Base-by-base conservation (phyloP, 92 coral and sea anemone genomes). In the Phymanthus crucifer region DNA sequence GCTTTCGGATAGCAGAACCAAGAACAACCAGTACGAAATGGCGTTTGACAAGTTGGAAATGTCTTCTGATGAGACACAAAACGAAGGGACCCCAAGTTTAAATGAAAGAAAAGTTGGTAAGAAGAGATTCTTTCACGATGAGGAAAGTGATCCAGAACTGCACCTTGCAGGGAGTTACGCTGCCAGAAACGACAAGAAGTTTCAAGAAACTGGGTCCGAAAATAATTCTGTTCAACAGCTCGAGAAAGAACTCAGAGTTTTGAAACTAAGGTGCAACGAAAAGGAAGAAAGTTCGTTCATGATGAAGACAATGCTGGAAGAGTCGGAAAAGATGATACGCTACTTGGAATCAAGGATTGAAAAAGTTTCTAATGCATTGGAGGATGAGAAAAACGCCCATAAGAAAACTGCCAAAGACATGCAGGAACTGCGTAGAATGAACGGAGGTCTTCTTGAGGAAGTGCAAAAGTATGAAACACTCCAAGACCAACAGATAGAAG, bases 351-450 rank as follows among this genome's bases (percentile, higher is more conserved):
- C 78, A 11, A 77, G 73, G 40, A 68, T 86, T n/a, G 77, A 74
- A 56, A 84, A 85, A 40, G 83, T 89, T 35, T 56, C 83, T 17
- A 47, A 57, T 21, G 86, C 85, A 10, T 17, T 82, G 13, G 90
- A 83, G 47, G n/a, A 52, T 7, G 77, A 86, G 66, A 86, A 75
- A 68, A 78, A 70, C 32, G 78, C 72, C 10, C 70, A 43, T 32
- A 18, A 21, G 9, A 73, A 57, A 68, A 72, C 81, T 21, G 69
- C 40, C 16, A 54, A 45, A n/a, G 76, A 69, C 9, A 23, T 24
- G n/a, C 29, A 79, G 27, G 83, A 69, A 14, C 56, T 61, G 34
- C n/a, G 21, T 2, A 71, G 52, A 21, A 37, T 71, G 45, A 71
- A 71, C n/a, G 40, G 13, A 71, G 8, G 17, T 27, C 68, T 61